A percentile compares a stretch with the other conserved stretches of the same genome.
Conservation (phyloP, 2,113 vertebrate species). For the Phalacrocorax pelagicus region DNA sequence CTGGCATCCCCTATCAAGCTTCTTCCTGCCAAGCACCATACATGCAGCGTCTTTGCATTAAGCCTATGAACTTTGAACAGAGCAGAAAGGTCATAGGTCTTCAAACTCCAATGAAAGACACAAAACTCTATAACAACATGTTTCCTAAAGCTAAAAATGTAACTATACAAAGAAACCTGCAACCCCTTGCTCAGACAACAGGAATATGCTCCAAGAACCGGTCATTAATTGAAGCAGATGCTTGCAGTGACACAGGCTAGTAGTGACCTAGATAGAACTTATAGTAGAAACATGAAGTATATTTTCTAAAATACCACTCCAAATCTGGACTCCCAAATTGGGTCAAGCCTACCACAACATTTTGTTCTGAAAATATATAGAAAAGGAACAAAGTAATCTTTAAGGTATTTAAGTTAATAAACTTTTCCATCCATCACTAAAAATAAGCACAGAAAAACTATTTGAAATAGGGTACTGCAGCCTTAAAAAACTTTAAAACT, state of each 20-base stretch:
- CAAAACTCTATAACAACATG: not conserved
- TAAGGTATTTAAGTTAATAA: not conserved
- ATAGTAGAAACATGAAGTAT: not conserved
- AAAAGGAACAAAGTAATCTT: not conserved
- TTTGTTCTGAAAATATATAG: not conserved
- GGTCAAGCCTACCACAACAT: not conserved
- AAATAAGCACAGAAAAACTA: not conserved
- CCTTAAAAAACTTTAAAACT: not conserved
- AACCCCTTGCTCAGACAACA: not conserved
- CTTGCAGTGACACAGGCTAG: not conserved
- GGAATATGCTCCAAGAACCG: not conserved
- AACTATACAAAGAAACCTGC: not conserved
- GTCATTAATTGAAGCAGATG: not conserved
- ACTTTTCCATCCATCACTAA: not conserved
- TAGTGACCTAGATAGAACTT: not conserved
- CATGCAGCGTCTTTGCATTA: not conserved
- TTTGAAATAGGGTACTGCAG: not conserved
- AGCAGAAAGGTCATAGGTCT: not conserved
- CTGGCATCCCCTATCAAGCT: not conserved
- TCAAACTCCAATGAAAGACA: not conserved
- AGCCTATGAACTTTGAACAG: not conserved
- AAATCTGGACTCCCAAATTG: not conserved
- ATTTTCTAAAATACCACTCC: not conserved
- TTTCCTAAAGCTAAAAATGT: not conserved
- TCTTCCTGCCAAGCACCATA: not conserved